Evolutionary conservation across 2,113 vertebrate genomes (phyloP).

Genomic region (Felis chaus): DNA sequence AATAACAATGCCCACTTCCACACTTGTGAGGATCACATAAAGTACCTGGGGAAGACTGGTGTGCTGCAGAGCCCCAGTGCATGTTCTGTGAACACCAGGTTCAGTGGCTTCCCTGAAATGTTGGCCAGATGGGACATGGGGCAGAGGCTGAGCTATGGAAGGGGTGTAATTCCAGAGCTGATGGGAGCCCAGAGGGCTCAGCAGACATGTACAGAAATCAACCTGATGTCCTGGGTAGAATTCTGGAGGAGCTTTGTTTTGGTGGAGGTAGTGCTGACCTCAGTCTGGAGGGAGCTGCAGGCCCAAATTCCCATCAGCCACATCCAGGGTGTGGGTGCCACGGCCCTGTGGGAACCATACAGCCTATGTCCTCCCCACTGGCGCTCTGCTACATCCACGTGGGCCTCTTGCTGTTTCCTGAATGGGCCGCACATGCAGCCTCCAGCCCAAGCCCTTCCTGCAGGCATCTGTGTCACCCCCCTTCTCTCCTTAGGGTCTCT

Average conservation of each 20-base stretch:
- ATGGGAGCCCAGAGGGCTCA: background rate
- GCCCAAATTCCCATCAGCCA: too few species aligned
- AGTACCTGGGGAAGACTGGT: background rate
- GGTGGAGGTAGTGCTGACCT: background rate
- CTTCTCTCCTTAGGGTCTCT: background rate
- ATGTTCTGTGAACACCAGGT: background rate
- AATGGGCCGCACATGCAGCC: too few species aligned
- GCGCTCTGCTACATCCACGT: rapidly evolving
- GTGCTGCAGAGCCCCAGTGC: rapidly evolving
- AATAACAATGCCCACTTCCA: rapidly evolving
- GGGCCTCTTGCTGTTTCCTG: background rate
- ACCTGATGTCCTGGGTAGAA: background rate
- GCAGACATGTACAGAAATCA: background rate
- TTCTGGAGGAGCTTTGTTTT: background rate
- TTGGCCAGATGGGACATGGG: background rate
- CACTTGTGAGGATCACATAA: background rate
- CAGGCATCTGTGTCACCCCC: too few species aligned
- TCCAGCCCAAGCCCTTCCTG: background rate
- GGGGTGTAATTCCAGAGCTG: background rate
- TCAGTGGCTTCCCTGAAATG: background rate
- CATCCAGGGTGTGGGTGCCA: rapidly evolving
- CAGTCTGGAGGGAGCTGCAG: background rate
- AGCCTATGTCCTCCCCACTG: background rate
- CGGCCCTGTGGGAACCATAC: background rate
- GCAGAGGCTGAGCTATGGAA: background rate